Base-by-base conservation (phyloP, 2,888 invertebrate genomes). In the Ischnura elegans region DNA sequence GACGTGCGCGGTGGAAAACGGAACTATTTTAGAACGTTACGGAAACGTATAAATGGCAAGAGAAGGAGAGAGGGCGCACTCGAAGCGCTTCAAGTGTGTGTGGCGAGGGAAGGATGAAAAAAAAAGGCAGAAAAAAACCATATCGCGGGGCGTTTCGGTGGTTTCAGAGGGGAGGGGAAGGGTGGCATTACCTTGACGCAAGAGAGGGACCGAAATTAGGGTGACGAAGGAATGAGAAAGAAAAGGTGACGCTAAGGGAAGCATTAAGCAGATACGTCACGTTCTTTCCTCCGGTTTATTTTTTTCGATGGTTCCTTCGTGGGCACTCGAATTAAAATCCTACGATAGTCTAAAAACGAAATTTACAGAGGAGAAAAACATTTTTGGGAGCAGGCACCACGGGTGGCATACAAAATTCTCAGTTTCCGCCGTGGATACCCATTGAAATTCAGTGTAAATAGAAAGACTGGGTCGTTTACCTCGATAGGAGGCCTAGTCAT, bases 221-320 rank as follows among this genome's bases (percentile, higher is more conserved):
- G n/a, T 25, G 16, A n/a, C 3, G 61, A 6, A 25, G 61, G 61
- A 25, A 61, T 21, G 2, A n/a, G 61, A n/a, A 61, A 25, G 19
- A 8, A 2, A 25, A 6, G 76, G 76, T 13, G 76, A 13, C 36
- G 76, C 36, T 76, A 76, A 76, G 76, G 76, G 36, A 36, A 16
- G 76, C 36, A 76, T 76, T 76, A 76, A 76, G 76, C 29, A 76
- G 76, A 76, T 76, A 36, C 36, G 76, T 76, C 76, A 76, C 76
- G 76, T 76, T 76, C 36, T 13, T 76, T 0, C 76, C 36, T 36
- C 76, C 8, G 36, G n/a, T n/a, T 36, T 29, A 10, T 76, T 76
- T 76, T 76, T 76, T 36, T 21, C n/a, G 5, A 76, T 36, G 36
- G 76, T 76, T 76, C 36, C 36, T 29, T 36, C 36, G 76, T 16